These are phyloP conservation scores for Subacronicta megacephala DNA, from an alignment of 2,888 invertebrate species.

Conservation along the genomic window DNA sequence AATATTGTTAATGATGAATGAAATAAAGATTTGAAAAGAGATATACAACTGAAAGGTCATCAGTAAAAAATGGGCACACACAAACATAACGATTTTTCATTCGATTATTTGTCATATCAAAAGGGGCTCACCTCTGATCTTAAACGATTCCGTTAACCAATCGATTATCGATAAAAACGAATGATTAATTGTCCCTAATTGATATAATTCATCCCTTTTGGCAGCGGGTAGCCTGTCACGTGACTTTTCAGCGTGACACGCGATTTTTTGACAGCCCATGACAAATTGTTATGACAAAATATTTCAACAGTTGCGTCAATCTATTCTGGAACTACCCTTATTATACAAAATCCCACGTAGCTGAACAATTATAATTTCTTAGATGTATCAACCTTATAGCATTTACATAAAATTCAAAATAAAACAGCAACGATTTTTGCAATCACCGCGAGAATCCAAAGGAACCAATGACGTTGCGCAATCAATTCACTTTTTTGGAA, in stretches of 20 bases:
- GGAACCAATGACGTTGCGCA: conserved; percentile 77
- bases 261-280: conserved; percentile 82
- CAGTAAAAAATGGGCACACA: conserved; percentile 62
- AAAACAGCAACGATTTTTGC: conserved; percentile 12
- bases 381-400: conserved; percentile 24
- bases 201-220: conserved; percentile 81
- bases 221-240: conserved; percentile 72
- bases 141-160: conserved; percentile 83
- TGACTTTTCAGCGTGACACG: conserved; percentile 79
- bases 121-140: conserved; percentile 77
- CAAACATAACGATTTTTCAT: conserved; percentile 64
- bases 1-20: conserved; percentile 51
- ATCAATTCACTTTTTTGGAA: conserved; percentile 76
- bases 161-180: conserved; percentile 78
- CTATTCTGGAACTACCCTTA: conserved; percentile 72
- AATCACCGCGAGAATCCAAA: conserved; percentile 58
- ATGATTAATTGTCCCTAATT: conserved; percentile 85
- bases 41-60: conserved; percentile 51
- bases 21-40: conserved; percentile 46
- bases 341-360: conserved; percentile 63
- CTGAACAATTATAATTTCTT: conserved; percentile 18
- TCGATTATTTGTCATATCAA: conserved; percentile 79
- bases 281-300: conserved; percentile 90
- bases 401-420: conserved; percentile 44
- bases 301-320: conserved; percentile 87